These are phyloP conservation scores for Thalassophryne amazonica DNA, from an alignment of 2,797 vertebrate genomes.

Conservation along the genomic window DNA sequence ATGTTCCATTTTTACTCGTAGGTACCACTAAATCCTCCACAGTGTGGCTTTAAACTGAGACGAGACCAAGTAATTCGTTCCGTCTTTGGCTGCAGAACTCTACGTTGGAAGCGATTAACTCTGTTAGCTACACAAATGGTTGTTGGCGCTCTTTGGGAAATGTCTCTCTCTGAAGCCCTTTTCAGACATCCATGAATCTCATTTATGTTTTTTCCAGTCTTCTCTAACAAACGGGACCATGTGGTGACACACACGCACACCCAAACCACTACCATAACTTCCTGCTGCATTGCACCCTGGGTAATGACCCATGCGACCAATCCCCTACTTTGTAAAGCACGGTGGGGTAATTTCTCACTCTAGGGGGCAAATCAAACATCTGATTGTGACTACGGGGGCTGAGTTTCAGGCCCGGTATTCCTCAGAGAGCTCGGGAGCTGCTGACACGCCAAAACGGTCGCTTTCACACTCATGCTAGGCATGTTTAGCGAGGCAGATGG, in stretches of 20 bases:
- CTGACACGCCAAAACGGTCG: conserved; percentile 55
- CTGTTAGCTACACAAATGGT: no score
- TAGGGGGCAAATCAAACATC: conserved; percentile 70
- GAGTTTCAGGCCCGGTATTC: conserved; percentile 46
- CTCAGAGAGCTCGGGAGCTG: conserved; percentile 59
- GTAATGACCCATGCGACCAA: conserved; percentile 68
- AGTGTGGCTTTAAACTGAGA: no score
- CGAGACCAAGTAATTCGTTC: no score
- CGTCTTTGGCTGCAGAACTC: no score
- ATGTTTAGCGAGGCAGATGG: conserved; percentile 60
- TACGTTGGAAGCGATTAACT: no score
- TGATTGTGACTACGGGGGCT: conserved; percentile 60
- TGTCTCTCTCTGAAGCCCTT: no score
- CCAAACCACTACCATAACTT: conserved; percentile 32
- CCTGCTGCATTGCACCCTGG: conserved; percentile 63
- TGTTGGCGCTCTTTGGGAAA: no score
- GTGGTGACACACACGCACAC: conserved; percentile 32
- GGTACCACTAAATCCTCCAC: no score
- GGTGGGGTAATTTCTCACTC: conserved; percentile 63
- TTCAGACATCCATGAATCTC: no score
- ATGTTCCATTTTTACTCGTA: no score
- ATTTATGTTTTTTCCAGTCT: conserved; percentile 30
- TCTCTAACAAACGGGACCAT: conserved; percentile 23
- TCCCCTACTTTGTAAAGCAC: conserved; percentile 59
- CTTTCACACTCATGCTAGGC: conserved; percentile 39